phyloP scores from a whole-genome alignment of 2,113 vertebrate genomes.

The Pholis gunnellus region DNA sequence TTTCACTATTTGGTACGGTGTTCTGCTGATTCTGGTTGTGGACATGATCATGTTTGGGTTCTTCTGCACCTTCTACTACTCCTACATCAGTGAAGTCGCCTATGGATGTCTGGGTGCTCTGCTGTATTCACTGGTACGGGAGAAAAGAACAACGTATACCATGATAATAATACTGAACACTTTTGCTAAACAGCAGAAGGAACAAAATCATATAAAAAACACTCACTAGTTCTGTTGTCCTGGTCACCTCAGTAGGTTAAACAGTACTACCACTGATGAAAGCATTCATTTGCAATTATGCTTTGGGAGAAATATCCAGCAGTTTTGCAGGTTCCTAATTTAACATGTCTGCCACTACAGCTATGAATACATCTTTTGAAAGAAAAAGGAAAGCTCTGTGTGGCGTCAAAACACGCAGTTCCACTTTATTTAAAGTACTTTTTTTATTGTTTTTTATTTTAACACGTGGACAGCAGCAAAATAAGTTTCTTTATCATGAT shows the following conservation, averaged over 20 bases:
- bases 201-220: background rate
- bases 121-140: slow-evolving; percentile 77
- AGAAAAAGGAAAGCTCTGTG: background rate
- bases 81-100: slow-evolving; percentile 54
- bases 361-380: background rate
- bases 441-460: background rate
- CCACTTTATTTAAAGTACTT: background rate
- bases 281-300: background rate
- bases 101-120: slow-evolving; percentile 83
- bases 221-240: background rate
- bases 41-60: slow-evolving; percentile 80
- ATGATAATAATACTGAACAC: background rate
- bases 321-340: background rate
- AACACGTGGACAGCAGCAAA: background rate
- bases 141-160: background rate
- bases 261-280: background rate
- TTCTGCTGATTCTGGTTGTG: slow-evolving; percentile 70
- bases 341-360: too few species aligned
- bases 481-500: background rate
- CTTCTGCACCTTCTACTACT: slow-evolving; percentile 80
- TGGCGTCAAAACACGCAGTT: background rate
- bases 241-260: background rate
- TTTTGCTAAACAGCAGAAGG: background rate
- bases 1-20: slow-evolving; percentile 73
- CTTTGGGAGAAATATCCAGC: background rate